These are phyloP conservation scores for Meiosimyza platycephala DNA, from an alignment of 2,888 invertebrate genomes.

Conservation along the genomic window DNA sequence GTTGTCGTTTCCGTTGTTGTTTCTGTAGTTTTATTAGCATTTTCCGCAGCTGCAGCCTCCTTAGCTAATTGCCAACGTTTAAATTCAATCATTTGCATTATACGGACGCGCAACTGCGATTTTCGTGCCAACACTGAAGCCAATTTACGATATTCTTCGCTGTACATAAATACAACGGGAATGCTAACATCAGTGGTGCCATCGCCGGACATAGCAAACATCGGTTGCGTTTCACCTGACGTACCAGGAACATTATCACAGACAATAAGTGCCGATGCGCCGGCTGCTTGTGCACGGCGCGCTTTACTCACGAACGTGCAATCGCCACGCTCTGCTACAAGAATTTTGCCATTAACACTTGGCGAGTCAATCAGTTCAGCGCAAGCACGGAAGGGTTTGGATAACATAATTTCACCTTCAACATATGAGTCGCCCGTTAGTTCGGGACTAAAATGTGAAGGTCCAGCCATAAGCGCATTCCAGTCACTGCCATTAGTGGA, in stretches of 20 bases:
- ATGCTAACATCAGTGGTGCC: slow-evolving; percentile 87
- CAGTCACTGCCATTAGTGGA: slow-evolving; percentile 57
- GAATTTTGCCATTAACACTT: slow-evolving; percentile 78
- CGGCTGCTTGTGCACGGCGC: slow-evolving; percentile 81
- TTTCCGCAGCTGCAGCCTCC: slow-evolving; percentile 45
- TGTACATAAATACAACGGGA: slow-evolving; percentile 91
- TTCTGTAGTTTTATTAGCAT: slow-evolving; percentile 45
- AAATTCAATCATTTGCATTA: slow-evolving; percentile 67
- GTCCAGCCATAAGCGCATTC: slow-evolving; percentile 79
- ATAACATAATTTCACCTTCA: slow-evolving; percentile 74
- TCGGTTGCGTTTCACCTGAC: slow-evolving; percentile 79
- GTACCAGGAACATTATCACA: slow-evolving; percentile 84
- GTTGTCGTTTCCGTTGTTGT: slow-evolving; percentile 35
- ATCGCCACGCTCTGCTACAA: slow-evolving; percentile 87
- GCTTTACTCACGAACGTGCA: slow-evolving; percentile 97
- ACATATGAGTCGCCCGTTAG: slow-evolving; percentile 75
- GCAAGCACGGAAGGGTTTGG: slow-evolving; percentile 78
- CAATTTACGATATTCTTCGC: slow-evolving; percentile 79
- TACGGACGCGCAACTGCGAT: slow-evolving; percentile 68
- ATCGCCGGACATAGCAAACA: slow-evolving; percentile 98
- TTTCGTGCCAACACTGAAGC: slow-evolving; percentile 71
- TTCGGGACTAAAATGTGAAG: slow-evolving; percentile 90
- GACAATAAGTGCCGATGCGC: slow-evolving; percentile 87
- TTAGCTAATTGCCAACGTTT: slow-evolving; percentile 62
- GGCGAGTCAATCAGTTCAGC: slow-evolving; percentile 71